These are phyloP conservation scores for Neoitamus cyanurus DNA, from an alignment of 2,888 invertebrate genomes.

Conservation along the genomic window DNA sequence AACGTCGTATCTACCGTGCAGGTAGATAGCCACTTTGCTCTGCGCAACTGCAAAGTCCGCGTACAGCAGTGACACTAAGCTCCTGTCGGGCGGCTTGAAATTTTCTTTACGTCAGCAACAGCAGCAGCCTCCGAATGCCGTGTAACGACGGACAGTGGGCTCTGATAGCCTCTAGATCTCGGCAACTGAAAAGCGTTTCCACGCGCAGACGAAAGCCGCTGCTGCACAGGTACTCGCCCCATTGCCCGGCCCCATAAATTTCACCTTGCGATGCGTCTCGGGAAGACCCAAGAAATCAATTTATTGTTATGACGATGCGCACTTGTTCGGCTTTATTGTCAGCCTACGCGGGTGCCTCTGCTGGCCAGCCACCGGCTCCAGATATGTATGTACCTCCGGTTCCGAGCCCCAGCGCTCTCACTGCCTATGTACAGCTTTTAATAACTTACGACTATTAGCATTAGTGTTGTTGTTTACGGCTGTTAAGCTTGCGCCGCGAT, in stretches of 20 bases:
- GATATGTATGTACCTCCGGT: neutral
- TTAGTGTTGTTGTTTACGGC: slow-evolving; percentile 40
- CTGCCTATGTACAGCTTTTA: slow-evolving; percentile 40
- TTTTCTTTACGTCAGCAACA: neutral
- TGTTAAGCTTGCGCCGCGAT: slow-evolving; percentile 37
- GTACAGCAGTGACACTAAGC: slow-evolving; percentile 22
- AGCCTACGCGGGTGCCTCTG: slow-evolving; percentile 45
- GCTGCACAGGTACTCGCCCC: neutral
- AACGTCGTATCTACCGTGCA: neutral
- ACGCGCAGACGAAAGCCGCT: slow-evolving; percentile 1
- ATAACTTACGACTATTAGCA: slow-evolving; percentile 41
- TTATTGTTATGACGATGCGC: slow-evolving; percentile 49
- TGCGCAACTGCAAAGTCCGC: neutral
- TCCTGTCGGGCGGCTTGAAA: neutral
- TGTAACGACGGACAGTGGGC: neutral
- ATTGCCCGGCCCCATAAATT: slow-evolving; percentile 40
- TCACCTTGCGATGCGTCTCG: slow-evolving; percentile 29
- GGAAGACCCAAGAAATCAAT: slow-evolving; percentile 48
- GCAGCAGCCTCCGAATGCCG: neutral
- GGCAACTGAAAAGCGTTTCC: neutral
- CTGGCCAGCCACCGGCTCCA: neutral
- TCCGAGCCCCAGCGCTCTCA: neutral
- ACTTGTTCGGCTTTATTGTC: slow-evolving; percentile 52
- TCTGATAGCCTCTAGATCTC: neutral
- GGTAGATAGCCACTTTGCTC: neutral